Percentiles rank a stretch among this genome's conserved stretches.
phyloP scores from a whole-genome alignment of 2,888 invertebrate genomes.

The Polydrusus cervinus region DNA sequence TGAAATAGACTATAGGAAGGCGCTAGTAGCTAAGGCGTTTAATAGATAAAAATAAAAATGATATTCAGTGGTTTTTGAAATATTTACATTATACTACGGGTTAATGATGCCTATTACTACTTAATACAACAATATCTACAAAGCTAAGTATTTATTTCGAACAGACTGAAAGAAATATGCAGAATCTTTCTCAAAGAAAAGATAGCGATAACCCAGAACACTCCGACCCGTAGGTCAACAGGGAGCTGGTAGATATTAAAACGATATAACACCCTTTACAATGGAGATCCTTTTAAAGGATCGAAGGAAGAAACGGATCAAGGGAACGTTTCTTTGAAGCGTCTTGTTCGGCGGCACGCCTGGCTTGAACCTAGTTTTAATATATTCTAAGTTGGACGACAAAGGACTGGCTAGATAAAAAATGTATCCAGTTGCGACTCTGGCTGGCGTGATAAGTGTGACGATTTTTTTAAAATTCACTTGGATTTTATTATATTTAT shows the following conservation, averaged over 20 bases:
- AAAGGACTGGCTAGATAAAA: background rate
- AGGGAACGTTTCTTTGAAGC: constrained; percentile 19
- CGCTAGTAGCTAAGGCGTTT: no score
- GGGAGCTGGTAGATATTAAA: constrained; percentile 45
- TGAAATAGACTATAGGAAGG: no score
- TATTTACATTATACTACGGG: no score
- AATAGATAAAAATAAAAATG: no score
- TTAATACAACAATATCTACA: no score
- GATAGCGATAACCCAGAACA: constrained; percentile 9
- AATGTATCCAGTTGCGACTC: background rate
- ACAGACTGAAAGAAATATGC: no score
- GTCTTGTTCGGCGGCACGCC: constrained; percentile 22
- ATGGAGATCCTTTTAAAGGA: constrained; percentile 23
- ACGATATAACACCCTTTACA: constrained; percentile 39
- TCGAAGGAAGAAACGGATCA: constrained; percentile 20
- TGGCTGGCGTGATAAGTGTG: no score
- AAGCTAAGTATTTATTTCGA: no score
- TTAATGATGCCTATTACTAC: no score
- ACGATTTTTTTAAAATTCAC: no score
- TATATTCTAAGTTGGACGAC: constrained; percentile 15
- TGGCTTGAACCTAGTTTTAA: constrained; percentile 23
- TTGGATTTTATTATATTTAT: no score
- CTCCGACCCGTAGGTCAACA: constrained; percentile 12
- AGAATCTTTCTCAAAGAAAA: constrained; percentile 3
- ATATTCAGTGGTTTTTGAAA: no score